A percentile compares a stretch with the other conserved stretches of the same genome.
Evolutionary conservation across 2,888 invertebrate genomes (phyloP).

Genomic region (Diabrotica balteata): DNA sequence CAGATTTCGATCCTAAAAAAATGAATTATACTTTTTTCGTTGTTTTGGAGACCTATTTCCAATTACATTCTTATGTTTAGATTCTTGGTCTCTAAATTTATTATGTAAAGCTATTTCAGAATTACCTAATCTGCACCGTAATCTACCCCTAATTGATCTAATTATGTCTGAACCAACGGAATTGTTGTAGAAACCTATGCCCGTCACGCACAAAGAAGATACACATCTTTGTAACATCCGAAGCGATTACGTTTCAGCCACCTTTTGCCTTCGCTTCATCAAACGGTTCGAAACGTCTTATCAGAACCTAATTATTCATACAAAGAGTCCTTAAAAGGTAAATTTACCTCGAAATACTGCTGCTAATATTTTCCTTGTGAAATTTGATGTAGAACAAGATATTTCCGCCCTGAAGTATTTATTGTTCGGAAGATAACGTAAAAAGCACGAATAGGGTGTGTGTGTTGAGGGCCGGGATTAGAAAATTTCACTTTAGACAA

Average conservation of each 20-base stretch:
- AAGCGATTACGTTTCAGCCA: background rate
- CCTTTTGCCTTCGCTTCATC: background rate
- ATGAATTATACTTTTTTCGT: too few species aligned
- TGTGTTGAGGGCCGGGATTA: background rate
- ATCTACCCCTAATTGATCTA: too few species aligned
- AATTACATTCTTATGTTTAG: too few species aligned
- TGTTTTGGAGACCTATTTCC: too few species aligned
- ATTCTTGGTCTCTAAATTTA: too few species aligned
- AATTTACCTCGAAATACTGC: background rate
- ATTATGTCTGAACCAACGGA: background rate
- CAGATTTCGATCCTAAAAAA: too few species aligned
- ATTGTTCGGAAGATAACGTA: constrained; percentile 7
- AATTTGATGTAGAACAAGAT: constrained; percentile 9
- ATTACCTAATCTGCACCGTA: too few species aligned
- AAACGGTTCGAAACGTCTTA: background rate
- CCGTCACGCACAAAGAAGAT: background rate
- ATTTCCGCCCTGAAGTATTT: constrained; percentile 11
- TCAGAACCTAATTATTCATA: constrained; percentile 9
- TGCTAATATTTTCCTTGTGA: background rate
- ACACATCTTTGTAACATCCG: background rate
- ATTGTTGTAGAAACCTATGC: constrained; percentile 2
- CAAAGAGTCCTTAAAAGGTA: background rate
- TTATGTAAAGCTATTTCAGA: too few species aligned
- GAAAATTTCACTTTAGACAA: too few species aligned
- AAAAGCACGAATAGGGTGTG: constrained; percentile 3